Conservation (phyloP, 2,113 vertebrate genomes). For the Rhinopomastus cyanomelas region DNA sequence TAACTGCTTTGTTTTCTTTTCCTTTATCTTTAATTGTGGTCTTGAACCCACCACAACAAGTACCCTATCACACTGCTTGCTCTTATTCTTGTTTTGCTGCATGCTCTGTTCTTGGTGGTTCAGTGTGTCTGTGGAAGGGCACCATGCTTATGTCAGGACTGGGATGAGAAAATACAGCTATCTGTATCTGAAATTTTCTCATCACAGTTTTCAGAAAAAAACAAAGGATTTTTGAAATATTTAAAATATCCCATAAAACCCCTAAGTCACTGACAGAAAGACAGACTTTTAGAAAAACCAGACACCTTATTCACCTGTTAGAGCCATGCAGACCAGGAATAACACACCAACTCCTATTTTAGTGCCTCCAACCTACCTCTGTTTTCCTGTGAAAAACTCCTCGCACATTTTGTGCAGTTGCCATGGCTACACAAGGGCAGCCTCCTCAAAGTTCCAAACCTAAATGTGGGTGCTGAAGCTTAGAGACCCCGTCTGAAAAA, state of each 20-base stretch:
- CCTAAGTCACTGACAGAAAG: background rate
- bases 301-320: constrained; percentile 3
- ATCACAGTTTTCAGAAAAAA: background rate
- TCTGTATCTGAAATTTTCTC: background rate
- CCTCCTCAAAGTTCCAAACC: background rate
- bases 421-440: background rate
- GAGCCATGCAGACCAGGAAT: background rate
- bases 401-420: background rate
- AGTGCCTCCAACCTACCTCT: background rate
- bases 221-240: background rate
- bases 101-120: background rate
- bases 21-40: too few species aligned
- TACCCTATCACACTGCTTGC: background rate
- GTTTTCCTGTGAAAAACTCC: background rate
- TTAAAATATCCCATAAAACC: constrained; percentile 1
- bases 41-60: too few species aligned
- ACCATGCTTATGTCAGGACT: background rate
- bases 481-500: background rate
- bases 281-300: background rate
- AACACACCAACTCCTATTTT: background rate
- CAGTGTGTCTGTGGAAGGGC: background rate
- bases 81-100: background rate
- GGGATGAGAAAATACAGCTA: background rate
- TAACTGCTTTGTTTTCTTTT: too few species aligned
- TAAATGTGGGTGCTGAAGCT: constrained; percentile 12